Evolutionary conservation across 2,113 vertebrate species (phyloP).

Genomic region (Mobula birostris): DNA sequence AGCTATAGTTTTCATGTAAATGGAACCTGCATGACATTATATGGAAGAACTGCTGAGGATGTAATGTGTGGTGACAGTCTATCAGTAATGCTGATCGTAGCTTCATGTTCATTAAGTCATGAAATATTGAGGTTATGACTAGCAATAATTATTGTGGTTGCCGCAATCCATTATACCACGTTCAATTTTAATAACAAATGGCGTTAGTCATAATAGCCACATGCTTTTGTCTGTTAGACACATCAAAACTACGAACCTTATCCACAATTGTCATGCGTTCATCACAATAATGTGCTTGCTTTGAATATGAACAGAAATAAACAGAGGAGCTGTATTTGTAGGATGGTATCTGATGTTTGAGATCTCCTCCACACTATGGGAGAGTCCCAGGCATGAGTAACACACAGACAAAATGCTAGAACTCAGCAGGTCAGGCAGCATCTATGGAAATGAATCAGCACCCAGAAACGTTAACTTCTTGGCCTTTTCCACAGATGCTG

Average conservation of each 20-base stretch:
- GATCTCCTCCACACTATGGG: not conserved
- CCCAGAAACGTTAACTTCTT: too few relatives aligned
- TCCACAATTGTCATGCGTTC: not conserved
- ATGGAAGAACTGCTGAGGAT: too few relatives aligned
- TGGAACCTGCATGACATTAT: too few relatives aligned
- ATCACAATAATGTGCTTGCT: not conserved
- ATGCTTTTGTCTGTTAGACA: not conserved
- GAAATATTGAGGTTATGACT: not conserved
- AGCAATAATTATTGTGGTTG: not conserved
- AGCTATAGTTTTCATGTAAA: too few relatives aligned
- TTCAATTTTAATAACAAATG: not conserved
- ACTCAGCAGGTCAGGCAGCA: too few relatives aligned
- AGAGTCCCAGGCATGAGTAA: not conserved
- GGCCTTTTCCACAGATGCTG: too few relatives aligned
- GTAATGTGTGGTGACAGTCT: too few relatives aligned
- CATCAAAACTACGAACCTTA: not conserved
- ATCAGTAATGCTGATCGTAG: not conserved
- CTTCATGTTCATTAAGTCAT: not conserved
- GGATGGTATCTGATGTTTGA: not conserved
- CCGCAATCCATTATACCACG: not conserved
- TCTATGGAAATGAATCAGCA: too few relatives aligned
- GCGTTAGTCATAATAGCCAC: not conserved
- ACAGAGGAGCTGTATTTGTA: not conserved
- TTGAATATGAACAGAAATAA: not conserved
- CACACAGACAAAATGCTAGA: too few relatives aligned